These are phyloP conservation scores for Sapajus apella DNA, from an alignment of 2,113 vertebrate genomes.

Conservation along the genomic window DNA sequence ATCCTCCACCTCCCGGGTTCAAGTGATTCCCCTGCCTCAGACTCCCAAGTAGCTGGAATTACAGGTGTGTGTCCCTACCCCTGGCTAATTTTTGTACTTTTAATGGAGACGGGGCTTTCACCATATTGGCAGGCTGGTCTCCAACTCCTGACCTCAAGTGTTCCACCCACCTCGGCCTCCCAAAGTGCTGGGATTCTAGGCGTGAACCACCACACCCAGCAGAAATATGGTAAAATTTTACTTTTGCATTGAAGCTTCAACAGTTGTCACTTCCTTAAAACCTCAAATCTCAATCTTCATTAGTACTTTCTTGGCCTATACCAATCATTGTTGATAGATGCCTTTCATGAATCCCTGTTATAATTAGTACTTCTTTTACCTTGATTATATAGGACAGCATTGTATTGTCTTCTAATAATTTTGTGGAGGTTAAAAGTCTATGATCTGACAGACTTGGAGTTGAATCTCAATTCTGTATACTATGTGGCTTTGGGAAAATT, in stretches of 20 bases:
- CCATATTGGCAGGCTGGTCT: neutral
- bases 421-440: neutral
- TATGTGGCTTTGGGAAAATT: neutral
- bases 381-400: neutral
- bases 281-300: neutral
- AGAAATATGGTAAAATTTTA: slow-evolving; percentile 38
- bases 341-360: neutral
- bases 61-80: too few species aligned
- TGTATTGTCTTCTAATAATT: neutral
- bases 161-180: neutral
- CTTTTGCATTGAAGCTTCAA: slow-evolving; percentile 9
- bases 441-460: neutral
- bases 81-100: too few species aligned
- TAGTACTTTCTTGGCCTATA: neutral
- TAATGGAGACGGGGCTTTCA: neutral
- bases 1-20: too few species aligned
- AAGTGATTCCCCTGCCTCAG: too few species aligned
- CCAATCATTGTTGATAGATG: neutral
- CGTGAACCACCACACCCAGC: too few species aligned
- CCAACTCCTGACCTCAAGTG: neutral
- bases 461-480: neutral
- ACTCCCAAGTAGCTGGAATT: too few species aligned
- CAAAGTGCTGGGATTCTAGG: neutral
- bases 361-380: neutral
- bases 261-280: neutral